These are phyloP conservation scores for Mungos mungo DNA, from an alignment of 2,113 vertebrate species.

Conservation along the genomic window DNA sequence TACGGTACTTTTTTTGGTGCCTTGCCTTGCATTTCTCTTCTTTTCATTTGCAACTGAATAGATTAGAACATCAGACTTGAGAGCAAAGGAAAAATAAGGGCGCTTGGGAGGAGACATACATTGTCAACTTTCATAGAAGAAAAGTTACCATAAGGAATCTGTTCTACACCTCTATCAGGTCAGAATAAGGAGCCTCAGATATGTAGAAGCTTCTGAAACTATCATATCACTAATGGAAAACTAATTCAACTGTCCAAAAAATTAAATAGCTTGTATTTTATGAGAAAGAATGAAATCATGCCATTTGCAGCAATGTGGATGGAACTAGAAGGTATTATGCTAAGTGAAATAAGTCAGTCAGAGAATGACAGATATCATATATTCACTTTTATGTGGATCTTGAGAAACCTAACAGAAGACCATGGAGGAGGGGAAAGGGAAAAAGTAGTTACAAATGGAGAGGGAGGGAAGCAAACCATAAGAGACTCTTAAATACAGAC, in stretches of 20 bases:
- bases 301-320: too few relatives aligned
- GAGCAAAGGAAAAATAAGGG: neutral
- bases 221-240: neutral
- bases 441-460: too few relatives aligned
- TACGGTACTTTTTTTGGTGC: neutral
- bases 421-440: too few relatives aligned
- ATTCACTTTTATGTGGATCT: too few relatives aligned
- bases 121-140: neutral
- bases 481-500: too few relatives aligned
- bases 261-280: neutral
- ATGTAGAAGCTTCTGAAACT: neutral
- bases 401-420: too few relatives aligned
- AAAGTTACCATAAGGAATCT: neutral
- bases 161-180: neutral
- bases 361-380: too few relatives aligned
- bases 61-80: slow-evolving; percentile 18
- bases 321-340: too few relatives aligned
- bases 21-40: neutral
- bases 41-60: neutral
- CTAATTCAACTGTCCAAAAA: neutral
- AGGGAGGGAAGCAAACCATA: too few relatives aligned
- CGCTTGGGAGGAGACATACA: neutral
- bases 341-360: too few relatives aligned
- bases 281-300: too few relatives aligned
- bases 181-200: neutral